phyloP scores from a whole-genome alignment of 2,797 vertebrate genomes.

The Zenarchopterus dispar region DNA sequence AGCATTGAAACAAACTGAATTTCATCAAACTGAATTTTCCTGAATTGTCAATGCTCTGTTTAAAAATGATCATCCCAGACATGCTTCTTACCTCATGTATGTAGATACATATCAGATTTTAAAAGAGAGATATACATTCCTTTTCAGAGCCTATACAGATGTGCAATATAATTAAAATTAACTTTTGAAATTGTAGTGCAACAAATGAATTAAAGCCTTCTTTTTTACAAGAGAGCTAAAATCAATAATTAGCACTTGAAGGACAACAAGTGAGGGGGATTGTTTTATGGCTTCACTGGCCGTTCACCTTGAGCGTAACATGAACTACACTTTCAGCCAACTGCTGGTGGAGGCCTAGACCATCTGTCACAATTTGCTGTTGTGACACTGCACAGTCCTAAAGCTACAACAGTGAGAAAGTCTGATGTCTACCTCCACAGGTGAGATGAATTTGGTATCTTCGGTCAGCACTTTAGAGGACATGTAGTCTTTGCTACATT shows the following conservation, averaged over 20 bases:
- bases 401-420: slow-evolving; percentile 15
- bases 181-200: not conserved
- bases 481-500: slow-evolving; percentile 2
- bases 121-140: too few species aligned
- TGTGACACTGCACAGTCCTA: slow-evolving; percentile 24
- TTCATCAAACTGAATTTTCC: too few species aligned
- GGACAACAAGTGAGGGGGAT: not conserved
- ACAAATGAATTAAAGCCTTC: not conserved
- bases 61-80: too few species aligned
- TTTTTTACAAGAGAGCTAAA: slow-evolving; percentile 14
- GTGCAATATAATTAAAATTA: not conserved
- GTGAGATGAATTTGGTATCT: slow-evolving; percentile 8
- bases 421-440: slow-evolving; percentile 15
- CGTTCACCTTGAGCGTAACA: slow-evolving; percentile 27
- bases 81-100: too few species aligned
- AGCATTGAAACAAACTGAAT: too few species aligned
- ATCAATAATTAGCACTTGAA: slow-evolving; percentile 9
- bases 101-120: too few species aligned
- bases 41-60: too few species aligned
- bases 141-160: not conserved
- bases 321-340: slow-evolving; percentile 33
- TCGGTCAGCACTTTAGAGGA: not conserved
- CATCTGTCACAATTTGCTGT: slow-evolving; percentile 47
- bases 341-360: slow-evolving; percentile 34
- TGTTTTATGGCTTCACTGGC: slow-evolving; percentile 18